These are phyloP conservation scores for Ptychochromis oligacanthus DNA, from an alignment of 2,113 vertebrate species.

Conservation along the genomic window DNA sequence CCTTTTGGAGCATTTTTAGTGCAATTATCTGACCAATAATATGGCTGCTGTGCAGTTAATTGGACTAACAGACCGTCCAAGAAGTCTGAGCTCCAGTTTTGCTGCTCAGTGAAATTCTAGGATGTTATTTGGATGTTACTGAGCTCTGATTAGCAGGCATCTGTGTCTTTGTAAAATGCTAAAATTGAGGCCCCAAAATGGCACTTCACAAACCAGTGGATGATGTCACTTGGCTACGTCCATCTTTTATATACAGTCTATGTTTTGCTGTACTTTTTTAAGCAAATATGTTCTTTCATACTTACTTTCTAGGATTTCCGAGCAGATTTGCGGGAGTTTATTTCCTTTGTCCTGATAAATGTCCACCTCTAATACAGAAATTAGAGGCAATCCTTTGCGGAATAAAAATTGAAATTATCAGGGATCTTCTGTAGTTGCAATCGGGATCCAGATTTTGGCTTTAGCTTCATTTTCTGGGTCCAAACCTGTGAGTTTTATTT, in stretches of 20 bases:
- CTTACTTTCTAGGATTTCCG: neutral
- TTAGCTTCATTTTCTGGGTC: fast-evolving
- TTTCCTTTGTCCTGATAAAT: too few relatives aligned
- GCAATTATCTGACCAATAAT: neutral
- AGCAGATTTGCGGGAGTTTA: neutral
- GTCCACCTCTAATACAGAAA: fast-evolving
- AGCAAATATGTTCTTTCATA: fast-evolving
- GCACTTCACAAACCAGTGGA: neutral
- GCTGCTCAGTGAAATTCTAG: neutral
- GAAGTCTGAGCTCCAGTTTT: too few relatives aligned
- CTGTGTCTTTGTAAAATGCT: neutral
- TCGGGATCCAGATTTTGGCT: fast-evolving
- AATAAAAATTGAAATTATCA: neutral
- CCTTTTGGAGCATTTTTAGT: neutral
- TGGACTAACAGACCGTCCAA: fast-evolving
- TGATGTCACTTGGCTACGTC: neutral
- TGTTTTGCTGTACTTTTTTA: neutral
- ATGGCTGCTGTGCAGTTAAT: neutral
- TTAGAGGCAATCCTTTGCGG: too few relatives aligned
- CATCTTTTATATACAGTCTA: neutral
- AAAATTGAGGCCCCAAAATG: neutral
- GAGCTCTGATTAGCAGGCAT: neutral
- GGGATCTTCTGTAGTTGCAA: fast-evolving
- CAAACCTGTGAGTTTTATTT: neutral
- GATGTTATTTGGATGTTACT: too few relatives aligned